phyloP scores from a whole-genome alignment of 2,888 invertebrate genomes.

The Cataglyphis rosenhaueri region DNA sequence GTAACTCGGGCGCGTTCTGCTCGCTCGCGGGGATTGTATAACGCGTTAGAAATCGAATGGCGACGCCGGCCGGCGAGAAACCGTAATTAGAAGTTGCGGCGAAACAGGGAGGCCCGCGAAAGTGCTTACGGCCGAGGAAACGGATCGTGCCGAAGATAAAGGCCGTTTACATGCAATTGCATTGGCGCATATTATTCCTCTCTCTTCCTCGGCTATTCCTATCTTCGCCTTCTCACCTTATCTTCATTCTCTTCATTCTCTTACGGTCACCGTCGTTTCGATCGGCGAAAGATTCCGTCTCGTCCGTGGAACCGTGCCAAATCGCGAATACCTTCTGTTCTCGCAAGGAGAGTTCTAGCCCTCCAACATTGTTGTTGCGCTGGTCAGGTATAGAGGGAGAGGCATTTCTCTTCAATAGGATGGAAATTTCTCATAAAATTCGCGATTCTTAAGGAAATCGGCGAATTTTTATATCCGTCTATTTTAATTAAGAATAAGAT shows the following conservation, averaged over 20 bases:
- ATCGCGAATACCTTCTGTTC: constrained; percentile 27
- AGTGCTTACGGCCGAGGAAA: constrained; percentile 81
- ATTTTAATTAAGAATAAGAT: background rate
- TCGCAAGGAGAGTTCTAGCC: background rate
- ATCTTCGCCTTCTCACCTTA: background rate
- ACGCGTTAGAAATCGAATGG: constrained; percentile 73
- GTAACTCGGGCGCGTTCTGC: background rate
- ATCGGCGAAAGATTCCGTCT: constrained; percentile 27
- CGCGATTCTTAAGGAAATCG: background rate
- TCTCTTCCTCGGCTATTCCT: constrained; percentile 35
- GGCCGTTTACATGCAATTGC: constrained; percentile 82
- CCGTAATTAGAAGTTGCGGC: constrained; percentile 73
- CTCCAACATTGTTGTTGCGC: constrained; percentile 15
- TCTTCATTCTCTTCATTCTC: constrained; percentile 20
- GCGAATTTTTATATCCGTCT: background rate
- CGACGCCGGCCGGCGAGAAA: constrained; percentile 50
- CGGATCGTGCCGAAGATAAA: constrained; percentile 80
- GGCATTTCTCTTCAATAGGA: background rate
- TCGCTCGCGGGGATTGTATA: constrained; percentile 63
- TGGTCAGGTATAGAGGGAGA: constrained; percentile 31
- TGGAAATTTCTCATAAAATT: background rate
- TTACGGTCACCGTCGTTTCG: background rate
- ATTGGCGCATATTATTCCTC: constrained; percentile 72
- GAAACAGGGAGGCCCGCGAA: constrained; percentile 75
- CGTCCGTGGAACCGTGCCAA: constrained; percentile 61